Conservation (phyloP, 64 coral and sea anemone species). For the Pachyseris speciosa region DNA sequence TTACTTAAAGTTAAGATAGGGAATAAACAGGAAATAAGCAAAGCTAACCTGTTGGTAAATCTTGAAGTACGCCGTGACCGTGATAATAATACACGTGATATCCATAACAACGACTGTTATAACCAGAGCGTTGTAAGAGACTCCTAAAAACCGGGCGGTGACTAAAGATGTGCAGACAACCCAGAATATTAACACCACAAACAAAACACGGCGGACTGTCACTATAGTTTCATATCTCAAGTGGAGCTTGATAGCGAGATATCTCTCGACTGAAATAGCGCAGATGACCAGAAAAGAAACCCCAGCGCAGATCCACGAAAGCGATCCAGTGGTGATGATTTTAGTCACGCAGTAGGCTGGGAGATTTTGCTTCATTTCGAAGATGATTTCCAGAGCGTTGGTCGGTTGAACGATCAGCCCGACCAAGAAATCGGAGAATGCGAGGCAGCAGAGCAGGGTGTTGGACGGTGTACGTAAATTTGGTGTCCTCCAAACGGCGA, state of each 20-base stretch:
- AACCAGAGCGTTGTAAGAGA: conserved; percentile 25
- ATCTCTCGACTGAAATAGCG: conserved; percentile 66
- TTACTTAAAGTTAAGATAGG: too few relatives aligned
- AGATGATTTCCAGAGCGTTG: conserved; percentile 56
- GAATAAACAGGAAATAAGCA: too few relatives aligned
- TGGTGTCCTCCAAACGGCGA: conserved; percentile 55
- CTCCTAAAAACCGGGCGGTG: conserved; percentile 53
- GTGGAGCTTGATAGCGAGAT: conserved; percentile 51
- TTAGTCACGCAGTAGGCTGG: conserved; percentile 36
- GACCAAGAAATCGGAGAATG: conserved; percentile 63
- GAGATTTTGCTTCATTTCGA: conserved; percentile 47
- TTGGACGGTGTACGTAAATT: conserved; percentile 62
- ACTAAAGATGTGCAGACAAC: conserved; percentile 27
- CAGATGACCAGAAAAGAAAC: conserved; percentile 56
- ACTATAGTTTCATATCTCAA: conserved; percentile 46
- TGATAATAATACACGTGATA: neutral
- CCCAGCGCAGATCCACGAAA: conserved; percentile 64
- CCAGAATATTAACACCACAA: conserved; percentile 21
- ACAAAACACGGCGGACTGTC: conserved; percentile 36
- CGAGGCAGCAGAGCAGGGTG: conserved; percentile 69
- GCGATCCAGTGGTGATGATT: conserved; percentile 25
- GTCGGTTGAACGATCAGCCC: conserved; percentile 50
- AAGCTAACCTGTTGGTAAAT: conserved; percentile 49
- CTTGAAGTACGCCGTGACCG: conserved; percentile 32
- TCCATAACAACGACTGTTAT: conserved; percentile 47